Evolutionary conservation across 2,888 invertebrate genomes (phyloP), one percentile per base, ranked within the genome.

Genomic region (Euplagia quadripunctaria): DNA sequence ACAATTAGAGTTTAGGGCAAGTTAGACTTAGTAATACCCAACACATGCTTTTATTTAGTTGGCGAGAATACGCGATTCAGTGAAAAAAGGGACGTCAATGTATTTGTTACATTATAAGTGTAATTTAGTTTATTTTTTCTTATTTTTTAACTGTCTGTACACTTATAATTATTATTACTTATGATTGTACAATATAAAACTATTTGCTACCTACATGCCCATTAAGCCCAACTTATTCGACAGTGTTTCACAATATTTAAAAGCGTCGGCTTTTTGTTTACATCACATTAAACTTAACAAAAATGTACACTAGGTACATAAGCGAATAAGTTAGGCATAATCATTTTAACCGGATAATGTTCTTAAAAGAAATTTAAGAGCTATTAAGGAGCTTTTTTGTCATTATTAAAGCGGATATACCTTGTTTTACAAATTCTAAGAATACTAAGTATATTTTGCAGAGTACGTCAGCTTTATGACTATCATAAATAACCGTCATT

Each of bases 401-500:
- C 63, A 71, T 31, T 58, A 58, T 58, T 58, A 49, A 43, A 42
- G 64, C 20, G 4, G 31, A 46, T 46, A 42, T 63, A 67, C 67
- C 49, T 72, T 43, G 64, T 72, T 72, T 68, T 63, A 16, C 51
- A 51, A 64, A 64, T 55, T 64, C 63, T 68, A 63, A 68, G 68
- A 64, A 51, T 43, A 66, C n/a, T 31, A 31, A 67, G n/a, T 58
- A 12, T 31, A 58, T 43, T 72, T 63, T 64, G n/a, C n/a, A 68
- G 42, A 20, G 52, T 63, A 20, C 14, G 46, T 64, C 64, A 64
- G 55, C 41, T 61, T 58, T n/a, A 20, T 69, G 41, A 16, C 52
- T 70, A 73, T 75, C 67, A 78, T 81, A 74, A 81, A 80, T 82
- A 75, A 69, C 42, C 55, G 63, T 68, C 79, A 76, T 77, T 79